Conservation (phyloP, 2,888 invertebrate genomes). For the Belgica antarctica region DNA sequence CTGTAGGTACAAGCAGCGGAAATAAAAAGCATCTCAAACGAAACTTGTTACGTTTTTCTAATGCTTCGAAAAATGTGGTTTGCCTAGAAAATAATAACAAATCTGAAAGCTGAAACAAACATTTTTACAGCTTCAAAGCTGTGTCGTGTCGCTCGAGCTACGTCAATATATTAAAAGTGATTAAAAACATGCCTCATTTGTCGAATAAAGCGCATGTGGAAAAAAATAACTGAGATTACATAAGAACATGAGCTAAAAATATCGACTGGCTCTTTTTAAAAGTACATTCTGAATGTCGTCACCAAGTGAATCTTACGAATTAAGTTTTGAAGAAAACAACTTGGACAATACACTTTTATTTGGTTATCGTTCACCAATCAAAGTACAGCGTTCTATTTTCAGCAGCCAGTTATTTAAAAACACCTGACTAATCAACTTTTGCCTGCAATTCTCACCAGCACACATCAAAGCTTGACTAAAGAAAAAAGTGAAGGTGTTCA, state of each 20-base stretch:
- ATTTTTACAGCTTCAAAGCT: slow-evolving; percentile 26
- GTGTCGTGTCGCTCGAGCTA: slow-evolving; percentile 9
- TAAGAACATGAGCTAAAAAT: slow-evolving; percentile 42
- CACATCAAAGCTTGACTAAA: too few species aligned
- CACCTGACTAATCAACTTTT: too few species aligned
- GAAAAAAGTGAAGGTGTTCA: too few species aligned
- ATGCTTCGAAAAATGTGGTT: slow-evolving; percentile 34
- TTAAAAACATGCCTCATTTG: slow-evolving; percentile 43
- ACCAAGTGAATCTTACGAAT: too few species aligned
- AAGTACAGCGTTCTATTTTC: too few species aligned
- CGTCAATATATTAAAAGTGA: slow-evolving; percentile 42
- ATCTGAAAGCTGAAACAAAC: too few species aligned
- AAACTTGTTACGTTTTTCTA: slow-evolving; percentile 29
- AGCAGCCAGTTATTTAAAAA: too few species aligned
- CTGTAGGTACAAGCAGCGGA: neutral
- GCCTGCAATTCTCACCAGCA: too few species aligned
- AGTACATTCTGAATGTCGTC: too few species aligned
- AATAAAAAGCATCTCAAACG: neutral
- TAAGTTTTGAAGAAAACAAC: too few species aligned
- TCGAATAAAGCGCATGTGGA: slow-evolving; percentile 39
- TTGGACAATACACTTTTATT: too few species aligned
- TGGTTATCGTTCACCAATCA: too few species aligned
- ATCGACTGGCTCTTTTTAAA: neutral
- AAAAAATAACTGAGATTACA: slow-evolving; percentile 36
- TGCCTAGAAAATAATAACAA: slow-evolving; percentile 34